Base-by-base conservation (phyloP, 2,888 invertebrate genomes). In the Dryobota labecula region DNA sequence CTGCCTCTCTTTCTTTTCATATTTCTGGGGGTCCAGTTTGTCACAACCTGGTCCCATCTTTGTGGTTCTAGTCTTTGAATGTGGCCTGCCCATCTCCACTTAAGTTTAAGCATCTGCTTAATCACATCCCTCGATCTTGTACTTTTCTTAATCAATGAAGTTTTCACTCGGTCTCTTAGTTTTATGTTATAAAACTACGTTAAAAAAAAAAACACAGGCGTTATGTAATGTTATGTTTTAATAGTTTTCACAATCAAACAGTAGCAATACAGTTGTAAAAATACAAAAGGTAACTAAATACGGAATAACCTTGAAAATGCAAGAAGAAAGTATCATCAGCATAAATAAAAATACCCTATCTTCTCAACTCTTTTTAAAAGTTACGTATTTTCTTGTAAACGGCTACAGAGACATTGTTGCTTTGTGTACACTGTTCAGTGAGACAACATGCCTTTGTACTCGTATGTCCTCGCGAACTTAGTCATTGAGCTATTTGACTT, bases 401-500 rank as follows among this genome's bases (percentile, higher is more conserved):
- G 8, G 18, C 30, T n/a, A 20, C n/a, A 15, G 36, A 54, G 0
- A 61, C 60, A 61, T 76, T 70, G 70, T 51, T 49, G 2, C 30
- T 57, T 61, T 56, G 60, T 69, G 4, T 76, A 20, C 53, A 13
- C 38, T 60, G 15, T 60, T 38, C 47, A 30, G 47, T 49, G 27
- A 8, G n/a, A 30, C 43, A 56, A 76, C 24, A 45, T 24, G 20
- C 8, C 69, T 56, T 61, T 69, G 69, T n/a, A n/a, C n/a, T n/a
- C n/a, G n/a, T 54, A 36, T 57, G 66, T 30, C 36, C 20, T 30
- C 24, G 18, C 15, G 15, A 77, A 74, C 30, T 77, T 56, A 27
- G 60, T 43, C 47, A 76, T 69, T 56, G 70, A 69, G 61, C 60
- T 77, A 74, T 70, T 77, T 77, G 61, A 77, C 70, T 74, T 61